A percentile compares a stretch with the other conserved stretches of the same genome.
Evolutionary conservation across 1,140 invertebrate species (phyloP).

Genomic region (Pinna nobilis): DNA sequence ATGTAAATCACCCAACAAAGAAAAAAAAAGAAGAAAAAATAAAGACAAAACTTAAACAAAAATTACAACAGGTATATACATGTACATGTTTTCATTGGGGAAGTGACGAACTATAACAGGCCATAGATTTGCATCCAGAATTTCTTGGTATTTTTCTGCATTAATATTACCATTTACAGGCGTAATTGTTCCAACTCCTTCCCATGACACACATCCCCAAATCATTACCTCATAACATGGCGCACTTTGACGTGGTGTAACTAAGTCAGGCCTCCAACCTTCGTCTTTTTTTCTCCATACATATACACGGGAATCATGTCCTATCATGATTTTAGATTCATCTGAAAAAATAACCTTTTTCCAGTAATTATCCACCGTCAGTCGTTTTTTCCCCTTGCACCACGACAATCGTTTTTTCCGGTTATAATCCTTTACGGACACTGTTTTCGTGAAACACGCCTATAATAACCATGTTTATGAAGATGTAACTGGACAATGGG

Average conservation of each 20-base stretch:
- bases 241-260: background rate
- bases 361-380: slow-evolving; percentile 12
- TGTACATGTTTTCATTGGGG: too few species aligned
- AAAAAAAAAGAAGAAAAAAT: too few species aligned
- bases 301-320: too few species aligned
- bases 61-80: too few species aligned
- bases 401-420: too few species aligned
- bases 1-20: too few species aligned
- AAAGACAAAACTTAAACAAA: too few species aligned
- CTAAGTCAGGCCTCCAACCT: slow-evolving; percentile 16
- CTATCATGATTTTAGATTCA: slow-evolving; percentile 29
- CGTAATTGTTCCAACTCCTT: background rate
- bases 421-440: too few species aligned
- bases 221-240: background rate
- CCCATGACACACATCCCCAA: background rate
- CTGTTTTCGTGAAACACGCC: too few species aligned
- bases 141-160: slow-evolving; percentile 15
- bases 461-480: too few species aligned
- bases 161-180: slow-evolving; percentile 9
- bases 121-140: background rate
- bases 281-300: background rate
- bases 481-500: too few species aligned
- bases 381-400: too few species aligned
- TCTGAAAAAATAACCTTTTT: slow-evolving; percentile 11
- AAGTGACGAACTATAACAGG: slow-evolving; percentile 6